Percentiles rank a stretch among this genome's conserved stretches.
Evolutionary conservation across 2,888 invertebrate genomes (phyloP).

Genomic region (Apamea anceps): DNA sequence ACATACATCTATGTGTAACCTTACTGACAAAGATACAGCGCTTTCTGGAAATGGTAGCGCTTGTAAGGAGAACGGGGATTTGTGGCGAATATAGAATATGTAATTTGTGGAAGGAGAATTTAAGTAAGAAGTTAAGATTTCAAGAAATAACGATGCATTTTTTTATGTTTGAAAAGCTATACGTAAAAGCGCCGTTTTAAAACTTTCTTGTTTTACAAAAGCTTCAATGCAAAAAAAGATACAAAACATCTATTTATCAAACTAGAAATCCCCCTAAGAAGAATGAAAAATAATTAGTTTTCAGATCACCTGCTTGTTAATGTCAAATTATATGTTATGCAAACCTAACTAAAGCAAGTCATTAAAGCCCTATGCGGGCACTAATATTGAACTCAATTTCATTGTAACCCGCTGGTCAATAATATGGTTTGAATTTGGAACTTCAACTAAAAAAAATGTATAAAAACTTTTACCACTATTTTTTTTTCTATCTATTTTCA

Average conservation of each 20-base stretch:
- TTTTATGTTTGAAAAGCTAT: not conserved
- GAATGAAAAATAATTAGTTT: not conserved
- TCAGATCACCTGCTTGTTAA: not conserved
- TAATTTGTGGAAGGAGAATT: not conserved
- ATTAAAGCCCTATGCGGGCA: too few species aligned
- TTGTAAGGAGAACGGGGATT: not conserved
- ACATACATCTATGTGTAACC: slow-evolving; percentile 85
- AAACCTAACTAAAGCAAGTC: not conserved
- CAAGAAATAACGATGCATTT: not conserved
- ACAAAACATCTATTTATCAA: not conserved
- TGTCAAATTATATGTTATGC: not conserved
- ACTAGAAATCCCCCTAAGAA: not conserved
- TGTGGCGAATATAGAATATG: not conserved
- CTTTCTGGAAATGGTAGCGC: slow-evolving; percentile 47
- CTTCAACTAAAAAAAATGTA: not conserved
- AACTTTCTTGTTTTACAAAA: not conserved
- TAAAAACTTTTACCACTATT: not conserved
- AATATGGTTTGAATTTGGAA: not conserved
- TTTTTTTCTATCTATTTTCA: not conserved
- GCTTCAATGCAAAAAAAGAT: not conserved
- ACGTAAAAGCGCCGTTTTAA: too few species aligned
- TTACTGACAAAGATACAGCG: slow-evolving; percentile 65
- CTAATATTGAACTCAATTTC: not conserved
- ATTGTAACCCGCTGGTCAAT: not conserved
- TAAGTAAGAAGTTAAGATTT: not conserved